Conservation (phyloP, 2,113 vertebrate species). For the Riparia riparia region DNA sequence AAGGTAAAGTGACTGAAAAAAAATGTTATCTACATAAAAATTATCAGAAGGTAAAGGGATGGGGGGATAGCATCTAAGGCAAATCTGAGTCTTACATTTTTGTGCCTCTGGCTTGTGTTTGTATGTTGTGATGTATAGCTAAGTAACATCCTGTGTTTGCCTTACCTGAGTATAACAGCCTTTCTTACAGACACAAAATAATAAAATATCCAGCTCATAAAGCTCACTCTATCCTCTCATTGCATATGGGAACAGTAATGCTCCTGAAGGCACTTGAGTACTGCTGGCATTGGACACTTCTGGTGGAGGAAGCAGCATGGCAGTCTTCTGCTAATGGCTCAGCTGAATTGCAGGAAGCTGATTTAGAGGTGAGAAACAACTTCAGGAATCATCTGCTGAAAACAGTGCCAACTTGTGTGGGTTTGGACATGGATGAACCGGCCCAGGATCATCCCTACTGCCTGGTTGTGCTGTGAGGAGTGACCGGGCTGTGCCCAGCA, state of each 20-base stretch:
- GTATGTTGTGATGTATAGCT: neutral
- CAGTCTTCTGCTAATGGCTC: neutral
- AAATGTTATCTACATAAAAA: neutral
- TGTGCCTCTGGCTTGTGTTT: neutral
- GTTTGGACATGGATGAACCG: neutral
- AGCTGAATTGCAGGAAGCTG: neutral
- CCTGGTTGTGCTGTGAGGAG: neutral
- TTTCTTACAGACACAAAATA: neutral
- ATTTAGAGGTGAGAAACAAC: neutral
- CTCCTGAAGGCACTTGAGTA: neutral
- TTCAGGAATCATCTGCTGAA: neutral
- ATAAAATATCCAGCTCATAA: neutral
- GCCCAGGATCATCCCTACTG: neutral
- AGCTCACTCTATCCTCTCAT: neutral
- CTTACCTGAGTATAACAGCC: neutral
- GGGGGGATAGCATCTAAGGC: neutral
- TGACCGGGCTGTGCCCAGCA: neutral
- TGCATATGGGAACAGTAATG: neutral
- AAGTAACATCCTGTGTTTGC: neutral
- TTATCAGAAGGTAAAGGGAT: neutral
- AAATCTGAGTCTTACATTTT: neutral
- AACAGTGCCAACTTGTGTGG: neutral
- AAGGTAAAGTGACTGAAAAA: neutral
- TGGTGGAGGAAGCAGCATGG: neutral
- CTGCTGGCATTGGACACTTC: fast-evolving